Base-by-base conservation (phyloP, 2,797 vertebrate species). In the Gallinago stenura region DNA sequence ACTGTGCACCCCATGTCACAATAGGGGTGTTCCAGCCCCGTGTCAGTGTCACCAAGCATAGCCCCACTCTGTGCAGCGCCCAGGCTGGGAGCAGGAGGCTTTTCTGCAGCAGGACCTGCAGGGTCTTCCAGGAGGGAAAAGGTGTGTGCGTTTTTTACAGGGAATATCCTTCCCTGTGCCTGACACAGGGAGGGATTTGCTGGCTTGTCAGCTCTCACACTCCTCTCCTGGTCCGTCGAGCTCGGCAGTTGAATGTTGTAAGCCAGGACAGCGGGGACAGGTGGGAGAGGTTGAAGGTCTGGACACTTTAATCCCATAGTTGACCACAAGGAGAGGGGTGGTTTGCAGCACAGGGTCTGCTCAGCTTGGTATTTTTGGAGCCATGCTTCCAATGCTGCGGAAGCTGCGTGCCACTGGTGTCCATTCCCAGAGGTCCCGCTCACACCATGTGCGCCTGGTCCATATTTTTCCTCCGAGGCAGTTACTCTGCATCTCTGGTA, bases 11-110 rank as follows among this genome's bases (percentile, higher is more conserved):
- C 15, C 4, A 1, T 25, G 15, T 19, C 3, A 1, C 0, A 12
- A 22, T 18, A 58, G 25, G 18, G 20, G 18, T 19, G 48, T 14
- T 24, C 54, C 0, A 0, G 31, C 10, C 19, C 12, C 1, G 0
- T 1, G 2, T 8, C 1, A 0, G 0, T 1, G 2, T 8, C 1
- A 0, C 26, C 1, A 1, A 43, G 37, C 1, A 0, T 2, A 1
- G 5, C 30, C 64, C 4, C 1, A 2, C 15, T 78, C 39, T 37
- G 31, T 1, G 2, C 19, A 30, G 60, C 1, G 1, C 31, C 60
- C 2, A 1, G 37, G 48, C 50, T 18, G 48, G 57, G 48, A 46
- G 28, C 30, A 4, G 1, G 2, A 41, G 41, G 35, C 31, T 14
- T 26, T 18, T 71, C 17, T 2, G 2, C 6, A 0, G 19, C 2